A percentile compares a stretch with the other conserved stretches of the same genome.
Evolutionary conservation across 1,140 invertebrate species (phyloP).

Genomic region (Leptestheria dahalacensis): DNA sequence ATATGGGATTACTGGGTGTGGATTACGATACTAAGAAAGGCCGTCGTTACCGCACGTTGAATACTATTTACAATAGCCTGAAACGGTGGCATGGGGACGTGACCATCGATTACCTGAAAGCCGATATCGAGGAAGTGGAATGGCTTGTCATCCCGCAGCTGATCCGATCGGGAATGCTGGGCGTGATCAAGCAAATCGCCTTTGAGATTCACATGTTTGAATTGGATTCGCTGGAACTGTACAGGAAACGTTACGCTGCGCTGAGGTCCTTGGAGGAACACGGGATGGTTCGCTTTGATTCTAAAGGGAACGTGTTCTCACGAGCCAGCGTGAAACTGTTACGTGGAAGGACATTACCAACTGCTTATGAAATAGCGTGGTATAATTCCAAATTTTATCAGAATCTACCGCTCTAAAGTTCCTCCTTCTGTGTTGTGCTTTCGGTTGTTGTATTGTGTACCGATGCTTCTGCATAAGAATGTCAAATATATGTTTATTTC

Average conservation of each 20-base stretch:
- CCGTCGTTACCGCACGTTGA: background rate
- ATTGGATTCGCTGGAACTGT: background rate
- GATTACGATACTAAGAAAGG: background rate
- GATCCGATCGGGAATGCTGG: conserved; percentile 4
- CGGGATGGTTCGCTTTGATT: conserved; percentile 5
- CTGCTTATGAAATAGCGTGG: conserved; percentile 11
- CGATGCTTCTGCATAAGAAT: too few relatives aligned
- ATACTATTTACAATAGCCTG: background rate
- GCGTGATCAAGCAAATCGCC: conserved; percentile 11
- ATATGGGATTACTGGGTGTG: background rate
- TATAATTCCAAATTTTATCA: conserved; percentile 1
- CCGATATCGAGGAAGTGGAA: conserved; percentile 19
- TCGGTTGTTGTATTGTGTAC: too few relatives aligned
- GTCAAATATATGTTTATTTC: too few relatives aligned
- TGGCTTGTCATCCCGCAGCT: conserved; percentile 5
- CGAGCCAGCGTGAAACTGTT: background rate
- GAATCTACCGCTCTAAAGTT: too few relatives aligned
- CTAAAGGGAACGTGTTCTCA: background rate
- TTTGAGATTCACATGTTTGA: conserved; percentile 9
- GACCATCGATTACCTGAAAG: conserved; percentile 17
- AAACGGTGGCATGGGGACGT: background rate
- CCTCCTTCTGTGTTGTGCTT: too few relatives aligned
- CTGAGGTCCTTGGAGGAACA: background rate
- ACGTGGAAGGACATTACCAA: background rate
- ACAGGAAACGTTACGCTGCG: background rate